phyloP scores from a whole-genome alignment of 2,888 invertebrate genomes.

The Caenorhabditis japonica region DNA sequence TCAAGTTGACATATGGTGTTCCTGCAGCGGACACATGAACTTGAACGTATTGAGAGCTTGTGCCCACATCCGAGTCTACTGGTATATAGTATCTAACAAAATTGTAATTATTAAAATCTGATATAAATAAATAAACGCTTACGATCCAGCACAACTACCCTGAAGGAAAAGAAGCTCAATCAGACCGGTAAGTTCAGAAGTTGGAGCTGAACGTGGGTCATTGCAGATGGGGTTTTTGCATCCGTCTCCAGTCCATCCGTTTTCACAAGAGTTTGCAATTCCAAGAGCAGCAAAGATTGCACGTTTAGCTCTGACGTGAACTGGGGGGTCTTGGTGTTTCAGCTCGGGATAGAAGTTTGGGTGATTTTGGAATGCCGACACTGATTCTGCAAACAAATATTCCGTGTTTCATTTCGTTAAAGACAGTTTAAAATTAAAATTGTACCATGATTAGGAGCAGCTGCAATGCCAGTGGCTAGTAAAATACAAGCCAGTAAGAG shows the following conservation, averaged over 20 bases:
- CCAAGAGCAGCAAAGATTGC: constrained; percentile 55
- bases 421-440: neutral
- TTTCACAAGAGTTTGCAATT: constrained; percentile 45
- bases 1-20: constrained; percentile 52
- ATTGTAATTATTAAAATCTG: neutral
- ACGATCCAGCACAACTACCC: constrained; percentile 54
- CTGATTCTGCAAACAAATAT: constrained; percentile 9
- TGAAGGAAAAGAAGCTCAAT: constrained; percentile 55
- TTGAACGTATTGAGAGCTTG: constrained; percentile 24
- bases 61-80: constrained; percentile 39
- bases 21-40: constrained; percentile 55
- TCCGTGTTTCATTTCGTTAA: too few relatives aligned
- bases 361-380: constrained; percentile 26
- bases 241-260: constrained; percentile 60
- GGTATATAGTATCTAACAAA: constrained; percentile 54
- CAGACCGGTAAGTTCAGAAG: constrained; percentile 14
- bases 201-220: constrained; percentile 22
- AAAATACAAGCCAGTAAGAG: constrained; percentile 39
- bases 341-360: constrained; percentile 48
- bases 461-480: constrained; percentile 27
- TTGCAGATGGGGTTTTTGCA: constrained; percentile 61
- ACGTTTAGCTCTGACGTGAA: constrained; percentile 51
- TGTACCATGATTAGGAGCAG: constrained; percentile 41
- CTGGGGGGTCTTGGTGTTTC: constrained; percentile 8
- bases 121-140: neutral